Base-by-base conservation (phyloP, 2,888 invertebrate species). In the Apantesis nais region DNA sequence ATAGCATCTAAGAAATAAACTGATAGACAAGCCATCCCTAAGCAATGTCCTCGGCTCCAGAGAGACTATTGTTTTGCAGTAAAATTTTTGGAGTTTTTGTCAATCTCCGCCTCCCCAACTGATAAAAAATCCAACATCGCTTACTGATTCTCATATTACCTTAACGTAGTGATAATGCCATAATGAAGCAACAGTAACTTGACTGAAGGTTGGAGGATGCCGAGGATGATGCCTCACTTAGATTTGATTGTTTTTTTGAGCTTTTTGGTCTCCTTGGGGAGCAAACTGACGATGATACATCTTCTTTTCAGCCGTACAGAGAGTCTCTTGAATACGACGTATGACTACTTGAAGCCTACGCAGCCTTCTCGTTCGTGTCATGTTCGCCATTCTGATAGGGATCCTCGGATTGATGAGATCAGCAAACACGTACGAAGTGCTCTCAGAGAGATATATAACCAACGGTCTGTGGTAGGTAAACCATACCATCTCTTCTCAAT, bases 331-430 rank as follows among this genome's bases (percentile, higher is more conserved):
- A 79, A 44, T 31, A 73, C 71, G 0, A 82, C 71, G 0, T 90
- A 86, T 68, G 86, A 91, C 58, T 89, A 90, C 34, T 64, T 90
- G 25, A 86, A 82, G 31, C 73, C 77, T 0, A 63, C 48, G 67
- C 7, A 70, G 19, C 12, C 58, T 12, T 39, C 52, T 3, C 29
- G 7, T 3, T 37, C 34, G 2, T 61, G 72, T 19, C 66, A 16
- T 0, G 16, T 39, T 25, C 44, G 48, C 22, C 41, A 9, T 22
- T 48, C 52, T 0, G 44, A 76, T 0, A 85, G 88, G 62, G 80
- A 86, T 4, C 72, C 88, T 22, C 86, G 86, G 31, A 58, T 90
- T 16, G 82, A 78, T 0, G 88, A 87, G 4, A 74, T 89, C 9
- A 85, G 83, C 1, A 81, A 78, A 31, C 85, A 82, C 63, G 77